Base-by-base conservation (phyloP, 2,797 vertebrate genomes). In the Melanotaenia nigrans region DNA sequence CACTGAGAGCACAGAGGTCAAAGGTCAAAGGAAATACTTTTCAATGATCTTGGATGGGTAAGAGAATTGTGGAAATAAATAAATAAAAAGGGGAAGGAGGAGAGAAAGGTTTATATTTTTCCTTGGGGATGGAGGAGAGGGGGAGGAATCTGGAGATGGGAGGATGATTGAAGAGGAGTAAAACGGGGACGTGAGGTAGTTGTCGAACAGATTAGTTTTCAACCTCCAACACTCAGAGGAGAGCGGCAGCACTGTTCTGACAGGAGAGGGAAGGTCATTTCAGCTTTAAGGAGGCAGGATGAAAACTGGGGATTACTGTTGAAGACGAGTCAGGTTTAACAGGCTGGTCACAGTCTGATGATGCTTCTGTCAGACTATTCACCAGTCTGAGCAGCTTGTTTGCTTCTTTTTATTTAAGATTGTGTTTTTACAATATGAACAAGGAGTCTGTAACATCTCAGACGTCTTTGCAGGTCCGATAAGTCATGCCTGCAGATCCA, bases 131-230 rank as follows among this genome's bases (percentile, higher is more conserved):
- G 66, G 60, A 68, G 47, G 42, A 70, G 61, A 65, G 25, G 33
- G 55, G 45, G 45, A 53, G 30, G 81, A 81, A 76, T 75, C 67
- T 35, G 66, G 68, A 72, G 68, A 69, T 7, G 60, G 65, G 62
- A 28, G 68, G 58, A 71, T 65, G 72, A 78, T 53, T 67, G 82
- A 83, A 66, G 77, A 74, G 75, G 69, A 78, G 35, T 68, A 38
- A 16, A 68, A 62, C 18, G 73, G 68, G 61, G 74, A 73, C 36
- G 53, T 4, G 61, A 74, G 78, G 71, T 24, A 72, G 76, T 72
- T 70, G 71, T 83, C 12, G 3, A 79, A 51, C 63, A 83, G 80
- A 82, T 83, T 77, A 74, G 67, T 78, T 86, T 85, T 68, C 80
- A 81, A 73, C 69, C 71, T 74, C 61, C 14, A 45, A 81, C 73